Conservation (phyloP, 2,113 vertebrate genomes). For the Cyanoramphus novaezelandiae region DNA sequence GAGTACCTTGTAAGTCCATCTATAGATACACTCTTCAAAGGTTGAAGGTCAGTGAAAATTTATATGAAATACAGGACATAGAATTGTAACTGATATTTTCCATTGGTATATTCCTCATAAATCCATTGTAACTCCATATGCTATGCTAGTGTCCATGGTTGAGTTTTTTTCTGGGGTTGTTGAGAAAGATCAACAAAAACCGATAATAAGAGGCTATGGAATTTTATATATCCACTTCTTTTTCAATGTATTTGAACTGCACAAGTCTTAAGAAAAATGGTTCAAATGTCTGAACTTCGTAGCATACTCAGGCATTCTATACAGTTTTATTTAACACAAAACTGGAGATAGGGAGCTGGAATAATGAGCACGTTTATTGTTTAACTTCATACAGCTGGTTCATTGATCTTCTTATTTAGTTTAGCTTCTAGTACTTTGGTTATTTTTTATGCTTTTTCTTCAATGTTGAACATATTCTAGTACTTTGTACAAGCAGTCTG, state of each 20-base stretch:
- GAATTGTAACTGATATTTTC: neutral
- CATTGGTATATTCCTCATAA: neutral
- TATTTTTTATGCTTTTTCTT: neutral
- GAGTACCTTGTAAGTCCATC: neutral
- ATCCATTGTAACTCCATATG: neutral
- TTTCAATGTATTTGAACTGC: neutral
- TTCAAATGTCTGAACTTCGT: neutral
- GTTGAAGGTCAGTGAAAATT: neutral
- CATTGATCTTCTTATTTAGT: neutral
- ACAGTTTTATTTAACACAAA: neutral
- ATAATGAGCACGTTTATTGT: neutral
- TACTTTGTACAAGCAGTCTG: neutral
- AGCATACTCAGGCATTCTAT: neutral
- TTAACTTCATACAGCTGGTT: neutral
- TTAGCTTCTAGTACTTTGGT: neutral
- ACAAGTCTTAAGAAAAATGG: neutral
- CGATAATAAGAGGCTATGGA: neutral
- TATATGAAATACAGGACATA: neutral
- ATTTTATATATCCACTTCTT: neutral
- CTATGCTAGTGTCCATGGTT: neutral
- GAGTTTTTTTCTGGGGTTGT: neutral
- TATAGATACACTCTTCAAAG: neutral
- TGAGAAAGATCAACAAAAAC: neutral
- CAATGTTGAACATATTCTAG: neutral
- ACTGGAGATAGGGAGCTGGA: neutral